Evolutionary conservation across 2,113 vertebrate genomes (phyloP), one percentile per base, ranked within the genome.

Genomic region (Rousettus leschenaultii): DNA sequence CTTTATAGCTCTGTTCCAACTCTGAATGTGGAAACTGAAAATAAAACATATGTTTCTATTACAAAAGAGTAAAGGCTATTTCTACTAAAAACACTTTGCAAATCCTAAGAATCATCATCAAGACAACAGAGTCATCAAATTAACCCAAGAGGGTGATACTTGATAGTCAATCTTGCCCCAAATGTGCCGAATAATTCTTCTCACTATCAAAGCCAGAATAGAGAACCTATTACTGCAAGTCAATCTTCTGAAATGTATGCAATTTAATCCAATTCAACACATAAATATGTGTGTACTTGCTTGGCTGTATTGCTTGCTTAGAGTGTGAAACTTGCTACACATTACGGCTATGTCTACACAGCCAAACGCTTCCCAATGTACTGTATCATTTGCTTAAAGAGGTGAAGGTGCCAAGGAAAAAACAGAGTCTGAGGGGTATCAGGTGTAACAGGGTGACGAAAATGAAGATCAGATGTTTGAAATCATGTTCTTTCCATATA

Each of bases 1-100:
- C 55, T 91, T 94, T 71, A 95, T 18, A 96, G 68, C 59, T 89
- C 68, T 82, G 22, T 45, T 95, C 65, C 90, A 95, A 63, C 3
- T 13, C 66, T 24, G 45, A 95, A 88, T 0, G 33, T 74, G 71
- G 28, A 21, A 86, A 95, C 30, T 28, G 79, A 95, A 97, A 96
- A 90, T 80, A 95, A 97, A 98, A 87, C 95, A 92, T 84, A 93
- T 91, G 91, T 74, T 95, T 75, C 96, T 77, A 94, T 92, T 85
- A 95, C 87, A 57, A 95, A 94, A 65, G 30, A 90, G 93, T 92
- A 92, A 95, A 96, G 89, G 74, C 43, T 89, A 95, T 95, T 94
- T 93, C 83, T 70, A 71, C 79, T 19, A 33, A 93, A 97, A 95
- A 94, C 85, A 95, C 40, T 94, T 92, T 38, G 91, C 38, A 93